Base-by-base conservation (phyloP, 92 coral and sea anemone species). In the Umimayanthus chanpuru region DNA sequence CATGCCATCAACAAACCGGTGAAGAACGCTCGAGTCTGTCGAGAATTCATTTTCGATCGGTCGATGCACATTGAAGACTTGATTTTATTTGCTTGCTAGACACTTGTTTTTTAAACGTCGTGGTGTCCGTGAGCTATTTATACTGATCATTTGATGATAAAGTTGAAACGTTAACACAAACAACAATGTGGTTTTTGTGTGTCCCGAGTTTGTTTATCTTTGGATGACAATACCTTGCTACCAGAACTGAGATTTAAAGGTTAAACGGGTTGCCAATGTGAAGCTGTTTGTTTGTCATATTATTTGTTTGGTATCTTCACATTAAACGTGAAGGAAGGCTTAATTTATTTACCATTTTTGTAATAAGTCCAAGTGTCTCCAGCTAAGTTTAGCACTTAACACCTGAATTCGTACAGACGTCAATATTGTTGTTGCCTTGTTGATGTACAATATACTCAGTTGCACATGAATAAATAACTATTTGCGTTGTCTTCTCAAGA, bases 21-120 rank as follows among this genome's bases (percentile, higher is more conserved):
- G 47, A 81, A 41, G 82, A 81, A 81, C 85, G n/a, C 28, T 70
- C 76, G n/a, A n/a, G n/a, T n/a, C n/a, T n/a, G n/a, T n/a, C n/a
- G n/a, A 70, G 77, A 70, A 44, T 43, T 71, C 55, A 25, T 70
- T 83, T n/a, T 83, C 23, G 29, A 11, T 32, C 29, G 61, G 20
- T 71, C 66, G 47, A 83, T 70, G 49, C 40, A 83, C n/a, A 2
- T 21, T 26, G 29, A 25, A n/a, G 26, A 23, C 18, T 23, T 15
- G 32, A 14, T 26, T 25, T 16, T 55, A 2, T 36, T 9, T 76
- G 15, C 50, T n/a, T 44, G 26, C 47, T 20, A 12, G 12, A 28
- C 3, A 40, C 47, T 20, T 18, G 14, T 38, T 40, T 41, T 18
- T 40, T 41, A 76, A 76, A 23, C 80, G 80, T 23, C 41, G 11